phyloP scores from a whole-genome alignment of 2,888 invertebrate genomes.

The Orchesellides sinensis region DNA sequence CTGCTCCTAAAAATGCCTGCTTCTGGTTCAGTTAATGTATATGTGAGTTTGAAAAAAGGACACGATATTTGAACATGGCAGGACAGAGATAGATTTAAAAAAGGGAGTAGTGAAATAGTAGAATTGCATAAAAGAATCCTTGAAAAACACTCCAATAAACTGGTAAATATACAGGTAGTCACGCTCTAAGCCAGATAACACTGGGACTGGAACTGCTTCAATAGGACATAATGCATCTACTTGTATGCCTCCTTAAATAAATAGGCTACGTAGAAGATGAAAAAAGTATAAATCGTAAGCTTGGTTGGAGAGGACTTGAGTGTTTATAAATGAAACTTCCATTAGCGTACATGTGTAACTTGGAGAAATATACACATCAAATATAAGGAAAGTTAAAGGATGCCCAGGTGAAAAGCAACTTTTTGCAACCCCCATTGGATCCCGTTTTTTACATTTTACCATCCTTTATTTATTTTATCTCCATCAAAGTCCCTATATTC shows the following conservation, averaged over 20 bases:
- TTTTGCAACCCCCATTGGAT: slow-evolving; percentile 28
- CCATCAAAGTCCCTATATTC: slow-evolving; percentile 6
- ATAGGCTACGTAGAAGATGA: not conserved
- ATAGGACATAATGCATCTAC: not conserved
- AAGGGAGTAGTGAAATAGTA: not conserved
- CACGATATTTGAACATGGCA: not conserved
- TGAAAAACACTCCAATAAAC: slow-evolving; percentile 46
- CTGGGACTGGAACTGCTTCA: not conserved
- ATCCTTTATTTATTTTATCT: slow-evolving; percentile 10
- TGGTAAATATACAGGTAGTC: slow-evolving; percentile 39
- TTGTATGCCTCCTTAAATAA: not conserved
- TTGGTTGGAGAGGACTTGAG: not conserved
- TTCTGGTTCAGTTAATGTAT: slow-evolving; percentile 19
- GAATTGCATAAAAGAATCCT: slow-evolving; percentile 19
- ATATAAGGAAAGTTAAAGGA: not conserved
- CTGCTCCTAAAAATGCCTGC: slow-evolving; percentile 15
- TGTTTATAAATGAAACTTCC: slow-evolving; percentile 38
- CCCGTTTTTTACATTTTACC: slow-evolving; percentile 33
- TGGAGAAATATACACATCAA: slow-evolving; percentile 9
- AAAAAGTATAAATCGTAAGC: no score
- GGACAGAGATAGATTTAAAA: not conserved
- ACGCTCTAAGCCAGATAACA: slow-evolving; percentile 21
- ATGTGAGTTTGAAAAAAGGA: not conserved
- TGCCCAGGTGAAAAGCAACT: slow-evolving; percentile 37
- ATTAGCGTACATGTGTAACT: slow-evolving; percentile 40